A percentile compares a stretch with the other conserved stretches of the same genome.
These are phyloP conservation scores for Brachypterus glaber DNA, from an alignment of 2,888 invertebrate genomes.

Conservation along the genomic window DNA sequence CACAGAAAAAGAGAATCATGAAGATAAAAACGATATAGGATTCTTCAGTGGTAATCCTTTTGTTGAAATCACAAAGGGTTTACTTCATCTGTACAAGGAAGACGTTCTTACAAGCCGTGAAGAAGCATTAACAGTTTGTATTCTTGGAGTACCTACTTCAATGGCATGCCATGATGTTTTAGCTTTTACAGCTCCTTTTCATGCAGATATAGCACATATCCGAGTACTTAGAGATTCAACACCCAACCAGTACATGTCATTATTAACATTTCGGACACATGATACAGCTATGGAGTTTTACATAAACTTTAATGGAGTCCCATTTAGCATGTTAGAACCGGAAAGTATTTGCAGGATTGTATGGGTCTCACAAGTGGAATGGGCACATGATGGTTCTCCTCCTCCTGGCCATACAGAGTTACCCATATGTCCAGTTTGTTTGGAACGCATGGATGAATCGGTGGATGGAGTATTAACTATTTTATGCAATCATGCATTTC, in stretches of 20 bases:
- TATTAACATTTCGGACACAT: slow-evolving; percentile 74
- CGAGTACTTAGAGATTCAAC: slow-evolving; percentile 83
- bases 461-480: slow-evolving; percentile 96
- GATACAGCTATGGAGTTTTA: slow-evolving; percentile 86
- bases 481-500: slow-evolving; percentile 97
- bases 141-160: slow-evolving; percentile 81
- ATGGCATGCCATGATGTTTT: slow-evolving; percentile 89
- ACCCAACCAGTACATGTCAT: slow-evolving; percentile 96
- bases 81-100: slow-evolving; percentile 94
- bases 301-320: slow-evolving; percentile 81
- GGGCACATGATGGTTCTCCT: slow-evolving; percentile 60
- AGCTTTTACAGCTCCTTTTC: slow-evolving; percentile 89
- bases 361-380: slow-evolving; percentile 90
- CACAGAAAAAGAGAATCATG: slow-evolving; percentile 27
- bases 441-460: slow-evolving; percentile 96
- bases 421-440: slow-evolving; percentile 93
- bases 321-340: slow-evolving; percentile 89
- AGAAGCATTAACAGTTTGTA: slow-evolving; percentile 75
- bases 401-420: slow-evolving; percentile 82
- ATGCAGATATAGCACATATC: slow-evolving; percentile 80
- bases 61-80: slow-evolving; percentile 93
- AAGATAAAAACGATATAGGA: slow-evolving; percentile 48
- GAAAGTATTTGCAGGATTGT: slow-evolving; percentile 87
- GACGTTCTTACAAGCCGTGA: slow-evolving; percentile 47
- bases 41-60: slow-evolving; percentile 96